These are phyloP conservation scores for Chalcis sispes DNA, from an alignment of 2,888 invertebrate genomes.

Conservation along the genomic window DNA sequence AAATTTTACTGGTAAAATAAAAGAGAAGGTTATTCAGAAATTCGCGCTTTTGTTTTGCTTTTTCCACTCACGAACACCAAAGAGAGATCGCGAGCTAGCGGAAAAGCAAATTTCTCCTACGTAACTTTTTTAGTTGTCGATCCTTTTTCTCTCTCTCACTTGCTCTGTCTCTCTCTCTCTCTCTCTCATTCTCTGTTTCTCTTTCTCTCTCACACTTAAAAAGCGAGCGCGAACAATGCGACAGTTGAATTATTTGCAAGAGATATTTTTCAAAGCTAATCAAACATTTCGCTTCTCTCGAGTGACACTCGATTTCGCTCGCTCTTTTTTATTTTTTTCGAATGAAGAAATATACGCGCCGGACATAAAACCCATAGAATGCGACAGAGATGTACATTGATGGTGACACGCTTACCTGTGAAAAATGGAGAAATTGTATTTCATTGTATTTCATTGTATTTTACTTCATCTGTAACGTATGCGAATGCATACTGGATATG, in stretches of 20 bases:
- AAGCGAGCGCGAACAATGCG: neutral
- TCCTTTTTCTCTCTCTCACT: conserved; percentile 12
- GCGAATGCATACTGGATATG: no score
- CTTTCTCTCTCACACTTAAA: neutral
- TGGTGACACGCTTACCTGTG: neutral
- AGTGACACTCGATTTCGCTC: conserved; percentile 41
- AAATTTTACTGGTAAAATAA: conserved; percentile 13
- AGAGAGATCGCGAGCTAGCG: neutral
- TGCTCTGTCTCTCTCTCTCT: no score
- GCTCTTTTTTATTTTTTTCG: neutral
- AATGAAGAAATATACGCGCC: neutral
- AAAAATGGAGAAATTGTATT: conserved; percentile 1
- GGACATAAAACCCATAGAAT: no score
- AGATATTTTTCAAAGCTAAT: conserved; percentile 46
- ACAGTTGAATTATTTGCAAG: conserved; percentile 39
- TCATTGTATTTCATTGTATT: neutral
- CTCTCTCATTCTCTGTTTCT: no score
- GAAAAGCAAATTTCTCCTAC: neutral
- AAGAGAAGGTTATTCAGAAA: neutral
- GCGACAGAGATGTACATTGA: neutral
- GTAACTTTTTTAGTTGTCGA: neutral
- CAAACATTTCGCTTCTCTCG: conserved; percentile 27
- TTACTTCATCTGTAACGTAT: neutral
- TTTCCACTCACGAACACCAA: neutral
- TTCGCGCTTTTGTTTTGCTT: no score